Conservation (phyloP, 2,113 vertebrate genomes). For the Mola mola region DNA sequence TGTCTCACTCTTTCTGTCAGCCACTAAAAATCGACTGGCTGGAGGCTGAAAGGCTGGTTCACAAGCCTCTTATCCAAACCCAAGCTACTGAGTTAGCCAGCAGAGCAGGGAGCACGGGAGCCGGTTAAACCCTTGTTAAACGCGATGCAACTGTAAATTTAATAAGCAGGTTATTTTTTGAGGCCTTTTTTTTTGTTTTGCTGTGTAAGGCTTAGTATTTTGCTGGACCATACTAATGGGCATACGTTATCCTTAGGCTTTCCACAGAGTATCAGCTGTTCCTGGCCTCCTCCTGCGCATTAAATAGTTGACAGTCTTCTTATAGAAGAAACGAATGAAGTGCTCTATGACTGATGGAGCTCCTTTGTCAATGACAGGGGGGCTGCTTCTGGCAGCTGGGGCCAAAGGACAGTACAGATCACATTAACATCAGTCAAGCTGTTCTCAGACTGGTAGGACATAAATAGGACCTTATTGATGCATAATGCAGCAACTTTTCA, state of each 20-base stretch:
- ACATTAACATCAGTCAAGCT: constrained; percentile 80
- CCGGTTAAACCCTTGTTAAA: too few relatives aligned
- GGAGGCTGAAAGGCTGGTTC: constrained; percentile 47
- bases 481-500: constrained; percentile 77
- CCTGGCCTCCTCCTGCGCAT: constrained; percentile 62
- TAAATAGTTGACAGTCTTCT: constrained; percentile 73
- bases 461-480: constrained; percentile 79
- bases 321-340: constrained; percentile 73
- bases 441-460: constrained; percentile 73
- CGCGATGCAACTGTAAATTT: constrained; percentile 32
- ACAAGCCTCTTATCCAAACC: constrained; percentile 28
- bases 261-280: constrained; percentile 48
- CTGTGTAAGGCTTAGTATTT: not conserved
- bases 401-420: constrained; percentile 78
- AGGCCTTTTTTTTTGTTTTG: not conserved
- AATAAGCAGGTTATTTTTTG: constrained; percentile 1
- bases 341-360: constrained; percentile 75
- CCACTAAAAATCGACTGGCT: constrained; percentile 44
- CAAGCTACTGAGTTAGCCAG: constrained; percentile 44
- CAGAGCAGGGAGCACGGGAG: too few relatives aligned
- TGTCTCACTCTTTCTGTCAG: constrained; percentile 57
- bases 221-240: constrained; percentile 32
- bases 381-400: constrained; percentile 75
- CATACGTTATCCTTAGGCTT: constrained; percentile 50
- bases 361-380: constrained; percentile 73